These are phyloP conservation scores for Vultur gryphus DNA, from an alignment of 2,797 vertebrate genomes.

Conservation along the genomic window DNA sequence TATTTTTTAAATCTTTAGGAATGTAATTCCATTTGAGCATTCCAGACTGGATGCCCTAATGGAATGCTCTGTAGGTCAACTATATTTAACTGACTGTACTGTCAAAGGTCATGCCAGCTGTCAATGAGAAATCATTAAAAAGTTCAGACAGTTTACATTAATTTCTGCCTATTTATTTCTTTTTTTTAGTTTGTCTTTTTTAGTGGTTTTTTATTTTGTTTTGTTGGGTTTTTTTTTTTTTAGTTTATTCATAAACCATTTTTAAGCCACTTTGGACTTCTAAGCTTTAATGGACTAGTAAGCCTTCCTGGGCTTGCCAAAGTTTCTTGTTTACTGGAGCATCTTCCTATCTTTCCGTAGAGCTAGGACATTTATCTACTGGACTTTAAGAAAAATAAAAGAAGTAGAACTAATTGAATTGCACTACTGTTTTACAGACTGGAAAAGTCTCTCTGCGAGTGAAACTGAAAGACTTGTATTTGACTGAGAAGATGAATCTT, in stretches of 20 bases:
- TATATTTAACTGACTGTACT: constrained; percentile 78
- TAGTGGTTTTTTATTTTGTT: not conserved
- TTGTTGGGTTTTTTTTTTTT: not conserved
- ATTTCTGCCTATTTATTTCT: constrained; percentile 82
- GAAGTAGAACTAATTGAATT: constrained; percentile 84
- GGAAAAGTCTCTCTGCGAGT: constrained; percentile 82
- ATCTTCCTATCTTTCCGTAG: constrained; percentile 82
- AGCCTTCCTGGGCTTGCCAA: constrained; percentile 77
- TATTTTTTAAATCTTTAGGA: constrained; percentile 76
- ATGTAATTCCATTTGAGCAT: constrained; percentile 84
- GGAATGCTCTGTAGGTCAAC: constrained; percentile 77
- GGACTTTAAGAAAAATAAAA: constrained; percentile 79
- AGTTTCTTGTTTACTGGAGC: constrained; percentile 83
- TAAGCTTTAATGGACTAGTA: constrained; percentile 78
- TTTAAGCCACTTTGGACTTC: constrained; percentile 76
- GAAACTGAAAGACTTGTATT: constrained; percentile 75
- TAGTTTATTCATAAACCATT: constrained; percentile 57
- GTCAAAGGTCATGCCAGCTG: constrained; percentile 68
- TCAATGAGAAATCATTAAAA: constrained; percentile 73
- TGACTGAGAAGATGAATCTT: constrained; percentile 72
- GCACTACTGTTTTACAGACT: constrained; percentile 92
- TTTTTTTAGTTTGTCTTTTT: constrained; percentile 17
- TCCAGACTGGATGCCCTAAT: constrained; percentile 76
- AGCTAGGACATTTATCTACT: constrained; percentile 77
- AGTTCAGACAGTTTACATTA: constrained; percentile 77